phyloP scores from a whole-genome alignment of 2,797 vertebrate genomes.

The Eurystomus glaucurus region DNA sequence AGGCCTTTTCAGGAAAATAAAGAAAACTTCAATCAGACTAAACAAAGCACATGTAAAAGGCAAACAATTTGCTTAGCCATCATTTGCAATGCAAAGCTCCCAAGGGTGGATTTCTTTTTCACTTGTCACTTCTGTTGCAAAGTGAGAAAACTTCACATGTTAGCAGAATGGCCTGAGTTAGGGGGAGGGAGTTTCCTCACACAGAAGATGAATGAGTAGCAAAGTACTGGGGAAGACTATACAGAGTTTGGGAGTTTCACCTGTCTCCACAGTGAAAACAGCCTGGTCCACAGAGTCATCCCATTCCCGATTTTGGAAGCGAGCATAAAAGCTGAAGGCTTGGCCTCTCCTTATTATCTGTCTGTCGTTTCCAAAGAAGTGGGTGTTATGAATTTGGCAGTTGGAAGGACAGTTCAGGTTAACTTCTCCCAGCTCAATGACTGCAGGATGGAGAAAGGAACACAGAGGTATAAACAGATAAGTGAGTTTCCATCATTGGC shows the following conservation, averaged over 20 bases:
- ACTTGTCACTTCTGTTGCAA: not conserved
- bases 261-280: slow-evolving; percentile 59
- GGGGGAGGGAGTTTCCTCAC: not conserved
- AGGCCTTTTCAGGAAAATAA: slow-evolving; percentile 63
- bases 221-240: not conserved
- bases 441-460: slow-evolving; percentile 27
- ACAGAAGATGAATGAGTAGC: not conserved
- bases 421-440: slow-evolving; percentile 60
- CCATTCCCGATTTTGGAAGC: slow-evolving; percentile 72
- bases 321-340: slow-evolving; percentile 65
- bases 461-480: not conserved
- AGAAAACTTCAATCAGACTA: slow-evolving; percentile 33
- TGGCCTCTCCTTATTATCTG: slow-evolving; percentile 68
- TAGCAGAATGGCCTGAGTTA: not conserved
- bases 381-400: slow-evolving; percentile 49
- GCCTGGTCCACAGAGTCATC: slow-evolving; percentile 54
- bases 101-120: slow-evolving; percentile 8
- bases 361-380: slow-evolving; percentile 55
- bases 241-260: not conserved
- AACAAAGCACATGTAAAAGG: slow-evolving; percentile 37
- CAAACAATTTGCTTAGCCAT: slow-evolving; percentile 8
- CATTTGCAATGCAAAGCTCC: slow-evolving; percentile 36
- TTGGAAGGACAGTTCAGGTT: slow-evolving; percentile 70
- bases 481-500: not conserved
- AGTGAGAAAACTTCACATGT: slow-evolving; percentile 9